Evolutionary conservation across 2,888 invertebrate species (phyloP).

Genomic region (Priapulus caudatus): DNA sequence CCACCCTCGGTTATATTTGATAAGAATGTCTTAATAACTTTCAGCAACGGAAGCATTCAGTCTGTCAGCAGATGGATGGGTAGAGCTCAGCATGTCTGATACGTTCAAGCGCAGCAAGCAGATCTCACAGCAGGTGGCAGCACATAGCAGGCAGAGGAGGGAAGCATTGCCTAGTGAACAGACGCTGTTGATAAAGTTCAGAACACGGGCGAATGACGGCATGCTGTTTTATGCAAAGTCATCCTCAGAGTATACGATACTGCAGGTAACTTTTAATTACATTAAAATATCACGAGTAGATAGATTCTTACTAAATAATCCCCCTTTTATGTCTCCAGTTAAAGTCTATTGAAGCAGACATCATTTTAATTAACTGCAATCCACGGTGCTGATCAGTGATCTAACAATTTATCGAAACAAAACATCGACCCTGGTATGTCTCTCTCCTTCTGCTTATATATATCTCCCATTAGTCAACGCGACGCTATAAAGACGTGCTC

Average conservation of each 20-base stretch:
- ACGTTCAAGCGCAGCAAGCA: conserved; percentile 44
- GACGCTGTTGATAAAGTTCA: no score
- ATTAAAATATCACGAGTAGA: no score
- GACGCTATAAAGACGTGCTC: conserved; percentile 5
- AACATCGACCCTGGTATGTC: neutral
- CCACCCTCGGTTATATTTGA: no score
- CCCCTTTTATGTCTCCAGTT: no score
- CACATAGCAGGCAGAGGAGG: conserved; percentile 24
- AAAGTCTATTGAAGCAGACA: no score
- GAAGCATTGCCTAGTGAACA: conserved; percentile 22
- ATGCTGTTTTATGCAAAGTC: conserved; percentile 73
- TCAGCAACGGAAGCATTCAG: conserved; percentile 63
- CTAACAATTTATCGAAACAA: no score
- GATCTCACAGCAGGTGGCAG: conserved; percentile 57
- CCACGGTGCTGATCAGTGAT: no score
- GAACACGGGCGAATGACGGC: conserved; percentile 63
- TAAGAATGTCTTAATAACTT: no score
- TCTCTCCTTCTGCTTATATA: neutral
- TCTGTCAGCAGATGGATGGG: conserved; percentile 60
- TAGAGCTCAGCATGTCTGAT: conserved; percentile 62
- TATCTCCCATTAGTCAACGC: no score
- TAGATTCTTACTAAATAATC: no score
- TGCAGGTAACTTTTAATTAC: no score
- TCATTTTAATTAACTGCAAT: no score
- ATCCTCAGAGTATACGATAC: conserved; percentile 69